Base-by-base conservation (phyloP, 2,888 invertebrate genomes). In the Chrysomela aeneicollis region DNA sequence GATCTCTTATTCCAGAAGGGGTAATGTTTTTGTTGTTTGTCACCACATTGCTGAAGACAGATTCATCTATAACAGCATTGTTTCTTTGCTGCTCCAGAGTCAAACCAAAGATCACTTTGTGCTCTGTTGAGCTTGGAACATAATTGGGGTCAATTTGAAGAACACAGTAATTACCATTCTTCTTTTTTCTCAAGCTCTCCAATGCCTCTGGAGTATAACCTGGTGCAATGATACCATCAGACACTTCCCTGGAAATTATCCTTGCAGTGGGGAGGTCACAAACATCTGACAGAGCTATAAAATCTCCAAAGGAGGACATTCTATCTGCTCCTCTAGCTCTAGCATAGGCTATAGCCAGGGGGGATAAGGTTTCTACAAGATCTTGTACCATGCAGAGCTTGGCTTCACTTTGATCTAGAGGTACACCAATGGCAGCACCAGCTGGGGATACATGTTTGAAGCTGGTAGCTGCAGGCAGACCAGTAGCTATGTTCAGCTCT, bases 261-360 rank as follows among this genome's bases (percentile, higher is more conserved):
- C 88, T 90, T 0, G 99, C 98, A 0, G 98, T 99, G 66, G 90
- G 79, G 54, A 87, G 88, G 83, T 99, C 98, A 79, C 98, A 99
- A 0, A 85, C 82, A 80, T 97, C 96, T 0, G 97, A 98, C 0
- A 99, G 82, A 0, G 97, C 97, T 35, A 98, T 89, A 82, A 98
- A 98, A 84, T 99, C 99, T 0, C 99, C 98, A 83, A 98, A 99
- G 0, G 98, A 98, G 8, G 97, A 98, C 98, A 99, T 98, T 59
- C 98, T 88, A 84, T 99, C 98, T 15, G 98, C 97, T 55, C 98
- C 98, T 79, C 98, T 88, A 0, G 98, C 98, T 63, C 98, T 87
- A 0, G 97, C 98, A 83, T 98, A 98, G 0, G 98, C 98, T 15
- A 88, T 87, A 0, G 97, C 96, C 10, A 97, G 79, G 0, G 96